These are phyloP conservation scores for Phoxinus phoxinus DNA, from an alignment of 2,113 vertebrate genomes.

Conservation along the genomic window DNA sequence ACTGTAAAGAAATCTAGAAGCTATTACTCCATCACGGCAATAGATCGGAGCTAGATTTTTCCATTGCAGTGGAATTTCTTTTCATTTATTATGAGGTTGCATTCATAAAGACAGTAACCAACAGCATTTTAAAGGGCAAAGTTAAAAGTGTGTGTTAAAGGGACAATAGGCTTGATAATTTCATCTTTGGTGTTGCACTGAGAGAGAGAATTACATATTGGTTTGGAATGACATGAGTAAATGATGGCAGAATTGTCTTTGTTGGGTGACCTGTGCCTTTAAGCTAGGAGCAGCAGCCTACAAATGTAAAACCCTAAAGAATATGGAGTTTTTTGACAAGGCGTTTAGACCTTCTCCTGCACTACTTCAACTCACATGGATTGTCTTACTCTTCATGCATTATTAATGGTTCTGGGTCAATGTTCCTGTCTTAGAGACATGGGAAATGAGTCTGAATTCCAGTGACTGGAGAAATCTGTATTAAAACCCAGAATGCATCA, in stretches of 20 bases:
- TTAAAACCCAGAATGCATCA: conserved; percentile 1
- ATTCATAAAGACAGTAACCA: background rate
- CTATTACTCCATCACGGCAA: background rate
- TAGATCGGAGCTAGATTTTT: background rate
- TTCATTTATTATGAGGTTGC: background rate
- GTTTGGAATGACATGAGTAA: background rate
- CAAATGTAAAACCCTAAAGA: conserved; percentile 27
- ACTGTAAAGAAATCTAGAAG: background rate
- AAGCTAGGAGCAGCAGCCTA: background rate
- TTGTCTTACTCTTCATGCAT: conserved; percentile 45
- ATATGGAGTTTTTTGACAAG: conserved; percentile 39
- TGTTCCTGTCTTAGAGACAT: conserved; percentile 11
- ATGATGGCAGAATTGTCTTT: background rate
- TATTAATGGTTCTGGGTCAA: conserved; percentile 41
- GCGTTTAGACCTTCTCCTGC: conserved; percentile 13
- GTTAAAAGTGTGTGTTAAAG: background rate
- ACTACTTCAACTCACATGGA: conserved; percentile 20
- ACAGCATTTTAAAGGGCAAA: background rate
- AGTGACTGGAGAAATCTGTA: background rate
- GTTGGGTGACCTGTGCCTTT: background rate
- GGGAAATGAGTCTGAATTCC: conserved; percentile 8
- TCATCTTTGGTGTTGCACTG: background rate
- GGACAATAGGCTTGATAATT: background rate
- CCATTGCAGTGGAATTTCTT: background rate
- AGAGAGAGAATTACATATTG: background rate